Conservation (phyloP, 2,113 vertebrate genomes). For the Isichthys henryi region DNA sequence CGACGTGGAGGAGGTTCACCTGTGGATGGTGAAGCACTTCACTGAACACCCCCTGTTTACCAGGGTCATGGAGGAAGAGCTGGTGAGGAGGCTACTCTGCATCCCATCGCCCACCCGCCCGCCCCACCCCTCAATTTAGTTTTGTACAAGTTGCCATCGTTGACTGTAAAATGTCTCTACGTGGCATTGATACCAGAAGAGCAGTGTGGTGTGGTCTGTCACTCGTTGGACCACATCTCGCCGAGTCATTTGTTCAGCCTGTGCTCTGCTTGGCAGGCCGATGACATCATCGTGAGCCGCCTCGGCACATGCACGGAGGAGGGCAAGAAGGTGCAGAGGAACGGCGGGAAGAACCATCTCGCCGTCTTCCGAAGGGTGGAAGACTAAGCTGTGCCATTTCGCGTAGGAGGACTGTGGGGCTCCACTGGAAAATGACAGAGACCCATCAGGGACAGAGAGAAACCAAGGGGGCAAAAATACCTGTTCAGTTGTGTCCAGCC, state of each 20-base stretch:
- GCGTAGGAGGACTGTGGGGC: too few relatives aligned
- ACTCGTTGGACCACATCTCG: not conserved
- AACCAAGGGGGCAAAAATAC: not conserved
- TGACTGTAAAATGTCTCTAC: not conserved
- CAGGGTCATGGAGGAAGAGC: slow-evolving; percentile 64
- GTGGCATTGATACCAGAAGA: not conserved
- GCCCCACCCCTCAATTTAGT: not conserved
- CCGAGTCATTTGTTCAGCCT: not conserved
- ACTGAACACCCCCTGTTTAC: slow-evolving; percentile 75
- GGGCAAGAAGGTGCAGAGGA: slow-evolving; percentile 83
- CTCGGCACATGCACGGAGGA: slow-evolving; percentile 80
- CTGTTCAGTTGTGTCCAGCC: not conserved
- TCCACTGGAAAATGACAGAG: too few relatives aligned
- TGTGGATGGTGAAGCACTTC: slow-evolving; percentile 85
- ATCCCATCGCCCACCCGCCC: not conserved
- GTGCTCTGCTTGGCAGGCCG: slow-evolving; percentile 48
- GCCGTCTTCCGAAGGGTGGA: slow-evolving; percentile 73
- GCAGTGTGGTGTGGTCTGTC: not conserved
- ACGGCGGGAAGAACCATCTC: slow-evolving; percentile 73
- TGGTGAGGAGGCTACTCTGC: slow-evolving; percentile 58
- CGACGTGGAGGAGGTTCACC: slow-evolving; percentile 78
- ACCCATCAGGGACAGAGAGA: not conserved
- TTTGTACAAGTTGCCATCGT: not conserved
- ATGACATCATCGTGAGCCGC: slow-evolving; percentile 66
- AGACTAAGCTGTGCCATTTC: slow-evolving; percentile 35